These are phyloP conservation scores for Dasyornis broadbenti DNA, from an alignment of 2,113 vertebrate species.

Conservation along the genomic window DNA sequence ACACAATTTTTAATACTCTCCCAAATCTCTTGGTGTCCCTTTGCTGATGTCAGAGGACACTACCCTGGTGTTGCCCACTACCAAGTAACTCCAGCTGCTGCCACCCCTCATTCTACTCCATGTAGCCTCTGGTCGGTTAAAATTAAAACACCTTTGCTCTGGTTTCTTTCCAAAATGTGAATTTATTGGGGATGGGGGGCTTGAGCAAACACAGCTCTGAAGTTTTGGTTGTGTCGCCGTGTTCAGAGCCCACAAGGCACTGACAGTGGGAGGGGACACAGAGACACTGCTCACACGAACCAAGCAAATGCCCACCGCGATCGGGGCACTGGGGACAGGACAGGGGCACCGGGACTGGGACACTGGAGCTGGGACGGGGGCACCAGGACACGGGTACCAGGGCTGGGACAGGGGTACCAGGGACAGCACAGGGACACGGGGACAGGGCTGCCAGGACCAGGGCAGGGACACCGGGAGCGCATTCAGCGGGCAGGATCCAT, in stretches of 20 bases:
- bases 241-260: neutral
- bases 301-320: neutral
- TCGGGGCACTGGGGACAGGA: neutral
- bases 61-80: neutral
- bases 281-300: fast-evolving
- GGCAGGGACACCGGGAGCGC: neutral
- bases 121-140: fast-evolving
- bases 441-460: neutral
- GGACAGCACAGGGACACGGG: neutral
- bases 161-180: neutral
- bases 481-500: neutral
- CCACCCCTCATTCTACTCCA: fast-evolving
- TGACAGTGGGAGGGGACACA: neutral
- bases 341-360: neutral
- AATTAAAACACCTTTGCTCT: neutral
- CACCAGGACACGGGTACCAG: neutral
- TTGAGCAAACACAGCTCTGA: neutral
- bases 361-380: neutral
- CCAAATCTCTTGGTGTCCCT: neutral
- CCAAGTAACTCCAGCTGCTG: neutral
- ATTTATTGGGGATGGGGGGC: neutral
- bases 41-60: neutral
- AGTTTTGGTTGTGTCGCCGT: fast-evolving
- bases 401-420: neutral
- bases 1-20: neutral